These are phyloP conservation scores for Galleria mellonella DNA, from an alignment of 1,140 invertebrate species.

Conservation along the genomic window DNA sequence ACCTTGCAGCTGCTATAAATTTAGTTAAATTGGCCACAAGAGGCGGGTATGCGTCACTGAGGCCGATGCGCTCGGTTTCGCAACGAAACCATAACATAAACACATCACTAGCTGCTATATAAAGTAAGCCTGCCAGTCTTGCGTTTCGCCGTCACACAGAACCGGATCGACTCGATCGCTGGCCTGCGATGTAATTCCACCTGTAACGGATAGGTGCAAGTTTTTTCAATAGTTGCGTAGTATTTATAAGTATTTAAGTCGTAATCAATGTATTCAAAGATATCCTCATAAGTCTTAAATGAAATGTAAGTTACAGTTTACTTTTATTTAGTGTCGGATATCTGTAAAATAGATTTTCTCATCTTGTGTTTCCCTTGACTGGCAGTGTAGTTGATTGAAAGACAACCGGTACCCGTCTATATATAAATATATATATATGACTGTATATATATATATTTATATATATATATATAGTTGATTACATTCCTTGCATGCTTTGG, in stretches of 20 bases:
- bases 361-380: conserved; percentile 26
- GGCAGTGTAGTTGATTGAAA: conserved; percentile 43
- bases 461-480: conserved; percentile 20
- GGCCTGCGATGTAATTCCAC: conserved; percentile 50
- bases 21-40: conserved; percentile 51
- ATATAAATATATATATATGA: too few relatives aligned
- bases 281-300: too few relatives aligned
- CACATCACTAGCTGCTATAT: conserved; percentile 10
- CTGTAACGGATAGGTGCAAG: conserved; percentile 49
- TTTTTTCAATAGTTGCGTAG: conserved; percentile 36
- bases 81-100: conserved; percentile 28
- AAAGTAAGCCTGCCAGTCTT: conserved; percentile 14
- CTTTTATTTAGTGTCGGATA: conserved; percentile 5
- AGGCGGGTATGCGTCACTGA: conserved; percentile 47
- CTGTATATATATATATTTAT: too few relatives aligned
- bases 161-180: conserved; percentile 36
- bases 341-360: conserved; percentile 18
- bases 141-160: conserved; percentile 29
- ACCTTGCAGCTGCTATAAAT: conserved; percentile 66
- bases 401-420: conserved; percentile 35
- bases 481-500: conserved; percentile 12
- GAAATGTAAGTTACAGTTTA: too few relatives aligned
- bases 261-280: too few relatives aligned
- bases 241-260: too few relatives aligned
- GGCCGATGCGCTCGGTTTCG: conserved; percentile 47